Base-by-base conservation (phyloP, 2,797 vertebrate genomes). In the Catamblyrhynchus diadema region DNA sequence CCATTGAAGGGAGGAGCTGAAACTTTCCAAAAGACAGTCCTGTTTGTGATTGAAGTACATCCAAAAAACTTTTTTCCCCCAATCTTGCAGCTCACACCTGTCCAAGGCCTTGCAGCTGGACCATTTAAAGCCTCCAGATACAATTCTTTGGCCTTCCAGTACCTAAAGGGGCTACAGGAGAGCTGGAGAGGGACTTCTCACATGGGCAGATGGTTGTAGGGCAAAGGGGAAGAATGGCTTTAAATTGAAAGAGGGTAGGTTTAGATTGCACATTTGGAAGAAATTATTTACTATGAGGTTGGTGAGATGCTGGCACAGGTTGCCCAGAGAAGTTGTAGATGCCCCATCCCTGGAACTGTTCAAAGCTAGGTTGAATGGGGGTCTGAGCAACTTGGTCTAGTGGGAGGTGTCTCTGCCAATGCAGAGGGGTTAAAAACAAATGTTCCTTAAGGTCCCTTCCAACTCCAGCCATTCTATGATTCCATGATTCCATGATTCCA, bases 21-120 rank as follows among this genome's bases (percentile, higher is more conserved):
- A 72, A 50, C 8, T 39, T 90, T 65, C 30, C n/a, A 51, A 78
- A 88, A 41, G 20, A 33, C 11, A 77, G 37, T 20, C 21, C 19
- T 80, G 3, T 50, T 2, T 25, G 9, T 59, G 53, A 62, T 8
- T 56, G 32, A 5, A 71, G 14, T 17, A 35, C 12, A 47, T 22
- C 10, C 21, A 70, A 61, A 75, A 61, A 15, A 11, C 1, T 0
- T 11, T 65, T 77, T 41, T 1, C 1, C 8, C 17, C 4, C 3
- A 44, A 0, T 39, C n/a, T 79, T 90, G 22, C 21, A 37, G 23
- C 17, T 90, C 50, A 24, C 10, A 5, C 8, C 18, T 54, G n/a
- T 54, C 35, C 28, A 51, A 59, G 25, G 10, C 51, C 87, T 86
- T 79, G 11, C 9, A 57, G 19, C 28, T 56, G 56, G 33, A 84